Conservation (phyloP, 2,888 invertebrate genomes). For the Agonopterix arenella region DNA sequence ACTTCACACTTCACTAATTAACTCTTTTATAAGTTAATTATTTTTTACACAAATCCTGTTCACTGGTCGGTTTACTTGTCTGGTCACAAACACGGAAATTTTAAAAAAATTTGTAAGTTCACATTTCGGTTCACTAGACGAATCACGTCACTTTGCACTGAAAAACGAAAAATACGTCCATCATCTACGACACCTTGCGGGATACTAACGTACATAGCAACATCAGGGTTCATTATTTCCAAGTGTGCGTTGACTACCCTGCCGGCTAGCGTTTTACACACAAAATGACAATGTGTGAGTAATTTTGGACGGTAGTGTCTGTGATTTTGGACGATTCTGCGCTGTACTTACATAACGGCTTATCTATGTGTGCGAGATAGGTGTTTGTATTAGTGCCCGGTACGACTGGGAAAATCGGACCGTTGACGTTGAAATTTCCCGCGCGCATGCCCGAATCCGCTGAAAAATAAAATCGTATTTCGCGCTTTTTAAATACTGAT, state of each 20-base stretch:
- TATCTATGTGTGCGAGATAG: constrained; percentile 32
- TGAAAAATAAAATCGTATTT: constrained; percentile 48
- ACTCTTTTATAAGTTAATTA: constrained; percentile 3
- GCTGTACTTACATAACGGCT: constrained; percentile 24
- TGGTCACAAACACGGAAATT: no score
- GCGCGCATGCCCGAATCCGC: constrained; percentile 46
- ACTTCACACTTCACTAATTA: constrained; percentile 8
- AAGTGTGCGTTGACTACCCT: constrained; percentile 39
- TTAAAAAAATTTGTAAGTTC: constrained; percentile 8
- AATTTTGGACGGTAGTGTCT: constrained; percentile 35
- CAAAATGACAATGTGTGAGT: constrained; percentile 32
- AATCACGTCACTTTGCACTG: constrained; percentile 2
- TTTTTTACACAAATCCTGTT: not conserved
- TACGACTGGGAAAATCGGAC: constrained; percentile 37
- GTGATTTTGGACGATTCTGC: constrained; percentile 40
- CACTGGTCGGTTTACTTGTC: not conserved
- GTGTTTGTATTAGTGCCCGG: constrained; percentile 35
- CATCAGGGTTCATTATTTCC: constrained; percentile 41
- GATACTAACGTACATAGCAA: constrained; percentile 49
- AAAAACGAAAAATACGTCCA: constrained; percentile 7
- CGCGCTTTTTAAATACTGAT: constrained; percentile 50
- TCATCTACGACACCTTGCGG: constrained; percentile 7
- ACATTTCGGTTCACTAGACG: constrained; percentile 9
- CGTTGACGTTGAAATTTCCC: constrained; percentile 18
- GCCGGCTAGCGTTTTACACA: constrained; percentile 23